phyloP scores from a whole-genome alignment of 2,888 invertebrate species.

The Lissonota sp. region DNA sequence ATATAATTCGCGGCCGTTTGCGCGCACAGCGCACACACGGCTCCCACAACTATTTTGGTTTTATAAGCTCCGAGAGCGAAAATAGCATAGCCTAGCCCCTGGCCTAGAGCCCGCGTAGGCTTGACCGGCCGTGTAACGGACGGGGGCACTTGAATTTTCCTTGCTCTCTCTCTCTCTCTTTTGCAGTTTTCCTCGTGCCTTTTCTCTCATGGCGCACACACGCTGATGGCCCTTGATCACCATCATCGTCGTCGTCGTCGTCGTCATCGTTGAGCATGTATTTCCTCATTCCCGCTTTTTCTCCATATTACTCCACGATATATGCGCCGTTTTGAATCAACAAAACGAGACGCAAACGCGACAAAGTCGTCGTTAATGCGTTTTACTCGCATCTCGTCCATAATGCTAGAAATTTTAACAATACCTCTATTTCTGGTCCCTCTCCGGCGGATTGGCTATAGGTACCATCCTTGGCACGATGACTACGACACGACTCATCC shows the following conservation, averaged over 20 bases:
- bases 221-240: conserved; percentile 3
- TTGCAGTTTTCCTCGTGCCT: no score
- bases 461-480: conserved; percentile 70
- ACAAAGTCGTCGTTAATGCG: no score
- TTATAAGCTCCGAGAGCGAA: conserved; percentile 78
- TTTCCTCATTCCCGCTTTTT: not conserved
- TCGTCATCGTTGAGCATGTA: not conserved
- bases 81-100: conserved; percentile 82
- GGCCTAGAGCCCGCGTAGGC: conserved; percentile 80
- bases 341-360: no score
- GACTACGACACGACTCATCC: conserved; percentile 65
- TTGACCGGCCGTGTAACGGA: conserved; percentile 76
- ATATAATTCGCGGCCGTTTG: conserved; percentile 42
- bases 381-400: conserved; percentile 13
- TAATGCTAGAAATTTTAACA: conserved; percentile 70
- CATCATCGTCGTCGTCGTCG: not conserved
- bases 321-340: no score
- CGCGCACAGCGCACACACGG: conserved; percentile 51
- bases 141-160: conserved; percentile 58
- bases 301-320: not conserved
- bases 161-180: conserved; percentile 30
- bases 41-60: conserved; percentile 78
- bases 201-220: not conserved
- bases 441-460: conserved; percentile 63
- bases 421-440: conserved; percentile 73